These are phyloP conservation scores for Tenebrio molitor DNA, from an alignment of 1,140 invertebrate genomes.

Conservation along the genomic window DNA sequence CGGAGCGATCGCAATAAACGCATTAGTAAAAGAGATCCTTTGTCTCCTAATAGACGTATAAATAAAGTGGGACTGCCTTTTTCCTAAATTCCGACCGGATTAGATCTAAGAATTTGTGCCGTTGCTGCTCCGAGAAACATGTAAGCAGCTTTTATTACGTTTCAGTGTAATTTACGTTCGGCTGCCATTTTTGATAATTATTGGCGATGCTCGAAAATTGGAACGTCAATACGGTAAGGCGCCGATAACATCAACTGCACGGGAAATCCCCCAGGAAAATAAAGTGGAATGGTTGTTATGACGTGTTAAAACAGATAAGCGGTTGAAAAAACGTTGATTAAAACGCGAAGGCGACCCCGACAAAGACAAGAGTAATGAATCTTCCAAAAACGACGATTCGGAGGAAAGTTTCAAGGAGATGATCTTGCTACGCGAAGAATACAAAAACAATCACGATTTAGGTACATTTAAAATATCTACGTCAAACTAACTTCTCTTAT, in stretches of 20 bases:
- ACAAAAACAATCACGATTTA: too few species aligned
- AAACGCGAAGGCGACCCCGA: background rate
- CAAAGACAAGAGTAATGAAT: too few species aligned
- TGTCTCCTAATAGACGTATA: slow-evolving; percentile 18
- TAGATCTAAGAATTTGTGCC: slow-evolving; percentile 5
- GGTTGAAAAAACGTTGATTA: background rate
- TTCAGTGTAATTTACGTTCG: background rate
- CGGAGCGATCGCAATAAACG: slow-evolving; percentile 10
- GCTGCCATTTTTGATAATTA: background rate
- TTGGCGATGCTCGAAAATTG: background rate
- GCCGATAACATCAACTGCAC: background rate
- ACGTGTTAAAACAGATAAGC: background rate
- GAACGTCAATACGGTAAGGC: background rate
- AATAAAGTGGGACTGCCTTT: background rate
- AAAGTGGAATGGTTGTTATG: background rate
- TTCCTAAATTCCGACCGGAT: background rate
- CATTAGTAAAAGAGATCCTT: slow-evolving; percentile 12
- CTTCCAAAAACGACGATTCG: too few species aligned
- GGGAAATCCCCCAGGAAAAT: background rate
- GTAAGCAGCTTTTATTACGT: background rate
- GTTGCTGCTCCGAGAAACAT: background rate
- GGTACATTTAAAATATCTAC: too few species aligned
- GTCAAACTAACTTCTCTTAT: too few species aligned
- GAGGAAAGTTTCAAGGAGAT: too few species aligned
- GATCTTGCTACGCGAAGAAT: too few species aligned